Conservation (phyloP, 2,888 invertebrate genomes). For the Lingula anatina region DNA sequence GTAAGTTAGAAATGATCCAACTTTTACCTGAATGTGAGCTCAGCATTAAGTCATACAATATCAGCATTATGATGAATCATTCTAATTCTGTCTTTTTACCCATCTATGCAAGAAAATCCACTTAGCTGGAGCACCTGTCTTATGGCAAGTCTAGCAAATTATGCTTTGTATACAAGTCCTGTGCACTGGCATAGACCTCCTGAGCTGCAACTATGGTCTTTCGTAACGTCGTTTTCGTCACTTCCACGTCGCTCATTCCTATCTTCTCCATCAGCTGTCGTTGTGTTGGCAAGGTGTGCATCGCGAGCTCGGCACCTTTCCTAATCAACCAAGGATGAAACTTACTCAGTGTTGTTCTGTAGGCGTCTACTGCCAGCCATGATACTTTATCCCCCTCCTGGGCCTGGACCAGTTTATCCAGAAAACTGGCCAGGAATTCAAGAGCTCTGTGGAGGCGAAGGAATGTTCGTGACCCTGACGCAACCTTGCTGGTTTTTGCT, state of each 20-base stretch:
- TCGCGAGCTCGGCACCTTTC: slow-evolving; percentile 67
- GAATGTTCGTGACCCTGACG: slow-evolving; percentile 74
- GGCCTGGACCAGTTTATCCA: slow-evolving; percentile 61
- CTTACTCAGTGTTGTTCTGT: slow-evolving; percentile 75
- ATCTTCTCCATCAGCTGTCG: slow-evolving; percentile 58
- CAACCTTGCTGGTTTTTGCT: slow-evolving; percentile 43
- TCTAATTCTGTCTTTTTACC: too few relatives aligned
- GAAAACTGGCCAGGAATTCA: slow-evolving; percentile 80
- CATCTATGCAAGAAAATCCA: too few relatives aligned
- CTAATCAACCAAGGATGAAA: slow-evolving; percentile 77
- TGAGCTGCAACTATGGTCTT: background rate
- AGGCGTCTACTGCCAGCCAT: slow-evolving; percentile 68
- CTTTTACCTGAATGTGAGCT: too few relatives aligned
- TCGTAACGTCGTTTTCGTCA: background rate
- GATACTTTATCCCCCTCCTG: slow-evolving; percentile 23
- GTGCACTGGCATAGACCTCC: slow-evolving; percentile 13
- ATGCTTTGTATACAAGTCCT: slow-evolving; percentile 11
- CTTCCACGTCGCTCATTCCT: background rate
- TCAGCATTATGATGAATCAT: too few relatives aligned
- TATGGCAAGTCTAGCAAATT: slow-evolving; percentile 12
- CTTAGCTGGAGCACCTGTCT: too few relatives aligned
- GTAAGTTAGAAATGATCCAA: too few relatives aligned
- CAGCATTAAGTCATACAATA: too few relatives aligned
- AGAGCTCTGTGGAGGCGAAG: slow-evolving; percentile 82
- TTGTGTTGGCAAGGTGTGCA: slow-evolving; percentile 76